phyloP scores from a whole-genome alignment of 2,797 vertebrate genomes.

The Falco berigora region DNA sequence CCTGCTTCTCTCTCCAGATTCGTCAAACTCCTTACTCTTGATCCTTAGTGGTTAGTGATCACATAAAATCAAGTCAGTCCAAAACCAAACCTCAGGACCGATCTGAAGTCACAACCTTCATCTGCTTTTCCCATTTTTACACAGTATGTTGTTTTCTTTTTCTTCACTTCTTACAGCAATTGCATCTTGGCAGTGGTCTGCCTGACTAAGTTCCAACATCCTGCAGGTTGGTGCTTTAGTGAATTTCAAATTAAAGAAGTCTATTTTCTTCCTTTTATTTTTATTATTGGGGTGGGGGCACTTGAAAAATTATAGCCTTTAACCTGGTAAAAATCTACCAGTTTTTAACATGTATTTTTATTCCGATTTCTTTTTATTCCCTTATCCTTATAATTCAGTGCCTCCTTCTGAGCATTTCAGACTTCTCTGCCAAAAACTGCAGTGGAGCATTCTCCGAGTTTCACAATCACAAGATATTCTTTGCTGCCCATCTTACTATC shows the following conservation, averaged over 20 bases:
- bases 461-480: not conserved
- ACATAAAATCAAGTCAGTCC: not conserved
- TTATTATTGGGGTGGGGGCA: not conserved
- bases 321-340: not conserved
- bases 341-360: not conserved
- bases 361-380: not conserved
- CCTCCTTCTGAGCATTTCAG: not conserved
- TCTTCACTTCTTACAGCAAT: not conserved
- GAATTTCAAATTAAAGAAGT: not conserved
- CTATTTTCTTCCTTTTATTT: not conserved
- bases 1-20: not conserved
- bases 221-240: not conserved
- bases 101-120: not conserved
- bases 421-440: not conserved
- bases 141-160: not conserved
- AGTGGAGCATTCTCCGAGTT: not conserved
- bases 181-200: not conserved
- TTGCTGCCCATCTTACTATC: not conserved
- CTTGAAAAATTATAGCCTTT: not conserved
- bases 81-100: not conserved
- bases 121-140: not conserved
- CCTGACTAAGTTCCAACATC: not conserved
- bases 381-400: not conserved
- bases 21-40: not conserved
- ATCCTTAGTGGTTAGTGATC: not conserved